Evolutionary conservation across 2,797 vertebrate species (phyloP).

Genomic region (Thamnophis elegans): DNA sequence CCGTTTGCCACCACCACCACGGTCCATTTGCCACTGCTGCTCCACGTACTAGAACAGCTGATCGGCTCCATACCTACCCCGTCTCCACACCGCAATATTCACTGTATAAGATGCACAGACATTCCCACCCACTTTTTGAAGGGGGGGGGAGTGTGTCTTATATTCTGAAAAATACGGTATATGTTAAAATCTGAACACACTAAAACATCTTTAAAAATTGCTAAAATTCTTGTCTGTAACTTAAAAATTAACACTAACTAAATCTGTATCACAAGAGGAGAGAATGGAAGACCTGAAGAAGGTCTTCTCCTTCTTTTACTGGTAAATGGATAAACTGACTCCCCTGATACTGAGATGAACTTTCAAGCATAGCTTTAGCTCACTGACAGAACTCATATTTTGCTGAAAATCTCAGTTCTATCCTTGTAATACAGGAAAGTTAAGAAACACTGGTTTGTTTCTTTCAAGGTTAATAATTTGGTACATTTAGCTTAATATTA

Average conservation of each 20-base stretch:
- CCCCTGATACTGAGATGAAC: neutral
- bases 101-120: too few species aligned
- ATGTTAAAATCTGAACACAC: slow-evolving; percentile 18
- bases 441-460: neutral
- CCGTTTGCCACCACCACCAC: too few species aligned
- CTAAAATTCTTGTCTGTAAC: neutral
- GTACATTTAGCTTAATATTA: neutral
- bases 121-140: too few species aligned
- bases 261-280: neutral
- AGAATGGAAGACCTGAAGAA: neutral
- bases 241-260: neutral
- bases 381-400: neutral
- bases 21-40: too few species aligned
- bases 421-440: neutral
- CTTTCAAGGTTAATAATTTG: neutral
- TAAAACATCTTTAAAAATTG: neutral
- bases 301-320: neutral
- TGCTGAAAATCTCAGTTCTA: neutral
- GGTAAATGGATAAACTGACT: neutral
- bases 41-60: too few species aligned
- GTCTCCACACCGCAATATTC: too few species aligned
- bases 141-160: too few species aligned
- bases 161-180: neutral
- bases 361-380: neutral
- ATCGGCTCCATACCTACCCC: too few species aligned